phyloP scores from a whole-genome alignment of 1,140 invertebrate genomes.

The Melanaphis sacchari region DNA sequence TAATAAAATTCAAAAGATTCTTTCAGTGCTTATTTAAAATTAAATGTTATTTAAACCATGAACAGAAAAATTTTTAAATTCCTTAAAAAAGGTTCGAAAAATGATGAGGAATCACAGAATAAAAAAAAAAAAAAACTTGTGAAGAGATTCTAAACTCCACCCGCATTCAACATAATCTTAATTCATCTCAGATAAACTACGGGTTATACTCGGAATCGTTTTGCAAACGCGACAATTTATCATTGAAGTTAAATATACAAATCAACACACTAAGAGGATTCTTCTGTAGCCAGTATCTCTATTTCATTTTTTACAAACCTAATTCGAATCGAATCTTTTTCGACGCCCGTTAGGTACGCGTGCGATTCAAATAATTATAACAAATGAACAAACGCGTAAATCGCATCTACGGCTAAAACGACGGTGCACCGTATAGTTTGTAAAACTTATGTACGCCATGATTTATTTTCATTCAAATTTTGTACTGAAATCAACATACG shows the following conservation, averaged over 20 bases:
- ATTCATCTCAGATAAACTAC: background rate
- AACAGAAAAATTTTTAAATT: background rate
- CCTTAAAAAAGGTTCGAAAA: background rate
- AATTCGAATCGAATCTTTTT: background rate
- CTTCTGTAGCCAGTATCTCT: background rate
- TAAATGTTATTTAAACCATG: background rate
- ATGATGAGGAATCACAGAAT: background rate
- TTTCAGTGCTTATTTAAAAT: background rate
- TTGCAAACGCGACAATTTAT: background rate
- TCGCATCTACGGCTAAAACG: background rate
- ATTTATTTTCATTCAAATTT: constrained; percentile 10
- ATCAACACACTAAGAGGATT: background rate
- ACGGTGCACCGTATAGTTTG: background rate
- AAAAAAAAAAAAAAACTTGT: background rate
- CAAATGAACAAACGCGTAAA: background rate
- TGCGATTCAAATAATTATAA: background rate
- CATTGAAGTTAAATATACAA: background rate
- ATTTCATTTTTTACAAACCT: background rate
- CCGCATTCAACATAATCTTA: background rate
- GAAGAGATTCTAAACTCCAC: background rate
- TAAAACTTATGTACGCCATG: background rate
- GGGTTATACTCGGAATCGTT: background rate
- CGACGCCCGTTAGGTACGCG: background rate
- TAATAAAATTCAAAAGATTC: background rate
- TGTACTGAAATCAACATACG: background rate